Conservation (phyloP, 2,888 invertebrate genomes). For the Platynereis dumerilii region DNA sequence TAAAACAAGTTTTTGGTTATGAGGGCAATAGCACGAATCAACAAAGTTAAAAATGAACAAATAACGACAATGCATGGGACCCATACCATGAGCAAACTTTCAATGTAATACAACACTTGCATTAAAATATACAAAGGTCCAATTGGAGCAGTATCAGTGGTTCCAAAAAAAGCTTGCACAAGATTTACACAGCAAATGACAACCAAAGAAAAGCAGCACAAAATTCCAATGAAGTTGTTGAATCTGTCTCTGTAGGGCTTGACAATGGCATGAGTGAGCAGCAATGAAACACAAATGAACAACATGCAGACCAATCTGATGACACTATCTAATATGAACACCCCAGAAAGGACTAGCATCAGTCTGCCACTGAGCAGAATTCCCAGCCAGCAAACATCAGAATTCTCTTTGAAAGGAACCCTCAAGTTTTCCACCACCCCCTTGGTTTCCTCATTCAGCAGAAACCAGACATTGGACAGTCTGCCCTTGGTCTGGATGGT, state of each 20-base stretch:
- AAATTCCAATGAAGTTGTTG: conserved; percentile 26
- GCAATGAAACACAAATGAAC: conserved; percentile 25
- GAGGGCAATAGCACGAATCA: too few relatives aligned
- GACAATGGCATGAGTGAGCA: conserved; percentile 28
- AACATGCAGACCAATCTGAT: conserved; percentile 27
- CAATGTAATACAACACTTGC: conserved; percentile 29
- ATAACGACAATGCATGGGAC: conserved; percentile 26
- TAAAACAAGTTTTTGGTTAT: too few relatives aligned
- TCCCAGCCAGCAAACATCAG: conserved; percentile 29
- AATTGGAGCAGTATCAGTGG: conserved; percentile 27
- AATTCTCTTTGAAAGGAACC: conserved; percentile 29
- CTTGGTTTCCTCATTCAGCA: conserved; percentile 14
- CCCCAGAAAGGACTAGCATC: conserved; percentile 27
- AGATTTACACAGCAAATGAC: conserved; percentile 30
- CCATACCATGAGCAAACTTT: conserved; percentile 29
- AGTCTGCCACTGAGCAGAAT: conserved; percentile 24
- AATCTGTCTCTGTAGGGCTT: conserved; percentile 22
- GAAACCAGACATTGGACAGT: neutral
- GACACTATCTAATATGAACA: conserved; percentile 28
- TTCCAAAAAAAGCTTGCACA: conserved; percentile 25
- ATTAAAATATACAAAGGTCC: conserved; percentile 27
- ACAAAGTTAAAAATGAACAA: conserved; percentile 8
- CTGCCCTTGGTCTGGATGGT: neutral
- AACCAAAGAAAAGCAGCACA: conserved; percentile 25
- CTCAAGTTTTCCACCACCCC: conserved; percentile 24